These are phyloP conservation scores for Myripristis jacobus DNA, from an alignment of 2,797 vertebrate genomes.

Conservation along the genomic window DNA sequence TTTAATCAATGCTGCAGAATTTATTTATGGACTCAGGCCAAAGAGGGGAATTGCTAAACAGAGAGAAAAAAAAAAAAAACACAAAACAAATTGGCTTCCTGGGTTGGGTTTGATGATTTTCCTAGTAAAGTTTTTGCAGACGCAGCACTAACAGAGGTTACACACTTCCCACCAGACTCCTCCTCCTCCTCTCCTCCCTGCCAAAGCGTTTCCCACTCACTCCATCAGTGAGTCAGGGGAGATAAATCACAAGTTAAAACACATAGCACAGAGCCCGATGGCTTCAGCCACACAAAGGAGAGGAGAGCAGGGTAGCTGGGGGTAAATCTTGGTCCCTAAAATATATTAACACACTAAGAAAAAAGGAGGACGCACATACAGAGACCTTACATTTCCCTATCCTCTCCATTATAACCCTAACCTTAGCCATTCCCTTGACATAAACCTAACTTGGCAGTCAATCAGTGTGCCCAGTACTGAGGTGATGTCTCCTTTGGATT, in stretches of 20 bases:
- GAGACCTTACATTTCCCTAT: no score
- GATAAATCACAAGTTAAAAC: constrained; percentile 58
- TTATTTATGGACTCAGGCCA: constrained; percentile 29
- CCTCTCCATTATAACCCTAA: no score
- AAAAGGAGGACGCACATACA: no score
- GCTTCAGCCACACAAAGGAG: constrained; percentile 1
- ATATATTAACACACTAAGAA: not conserved
- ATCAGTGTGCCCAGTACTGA: no score
- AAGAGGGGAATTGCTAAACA: constrained; percentile 18
- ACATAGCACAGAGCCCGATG: constrained; percentile 13
- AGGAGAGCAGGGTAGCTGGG: not conserved
- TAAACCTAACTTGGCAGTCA: no score
- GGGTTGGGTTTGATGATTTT: not conserved
- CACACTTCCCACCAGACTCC: constrained; percentile 26
- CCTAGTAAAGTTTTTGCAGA: constrained; percentile 37
- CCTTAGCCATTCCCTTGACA: no score
- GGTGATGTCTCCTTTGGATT: no score
- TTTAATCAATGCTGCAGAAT: constrained; percentile 24
- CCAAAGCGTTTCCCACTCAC: constrained; percentile 47
- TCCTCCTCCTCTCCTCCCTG: constrained; percentile 21
- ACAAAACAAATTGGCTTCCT: not conserved
- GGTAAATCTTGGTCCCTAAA: constrained; percentile 8
- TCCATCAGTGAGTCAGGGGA: constrained; percentile 41
- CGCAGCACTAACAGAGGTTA: constrained; percentile 38
- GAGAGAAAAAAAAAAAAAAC: not conserved